These are phyloP conservation scores for Oxyura jamaicensis DNA, from an alignment of 2,113 vertebrate genomes.

Conservation along the genomic window DNA sequence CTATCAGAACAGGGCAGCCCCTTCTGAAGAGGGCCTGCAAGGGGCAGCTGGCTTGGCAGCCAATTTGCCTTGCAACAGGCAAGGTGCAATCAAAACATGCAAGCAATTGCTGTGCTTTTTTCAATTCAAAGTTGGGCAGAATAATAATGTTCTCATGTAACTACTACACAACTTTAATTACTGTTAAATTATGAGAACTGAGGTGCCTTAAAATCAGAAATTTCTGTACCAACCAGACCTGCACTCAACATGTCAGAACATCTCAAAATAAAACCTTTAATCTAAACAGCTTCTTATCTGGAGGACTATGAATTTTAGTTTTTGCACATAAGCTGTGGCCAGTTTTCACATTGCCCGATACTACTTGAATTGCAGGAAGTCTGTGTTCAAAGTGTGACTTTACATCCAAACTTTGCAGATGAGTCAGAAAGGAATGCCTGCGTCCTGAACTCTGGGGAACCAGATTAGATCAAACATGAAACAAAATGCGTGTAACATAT, in stretches of 20 bases:
- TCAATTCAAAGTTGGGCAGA: background rate
- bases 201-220: background rate
- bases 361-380: background rate
- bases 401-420: background rate
- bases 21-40: background rate
- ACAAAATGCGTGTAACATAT: rapidly evolving
- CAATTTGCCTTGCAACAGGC: background rate
- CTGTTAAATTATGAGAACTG: background rate
- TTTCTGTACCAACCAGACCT: background rate
- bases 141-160: background rate
- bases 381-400: background rate
- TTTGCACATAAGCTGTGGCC: background rate
- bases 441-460: background rate
- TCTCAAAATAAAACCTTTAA: background rate
- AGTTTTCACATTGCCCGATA: background rate
- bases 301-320: background rate
- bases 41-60: background rate
- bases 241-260: background rate
- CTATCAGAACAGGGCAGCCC: background rate
- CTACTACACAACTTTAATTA: background rate
- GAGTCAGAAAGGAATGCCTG: background rate
- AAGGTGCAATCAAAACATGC: background rate
- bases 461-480: background rate
- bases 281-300: background rate
- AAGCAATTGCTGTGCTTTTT: background rate